Conservation (phyloP, 2,113 vertebrate species). For the Tringa solitaria region DNA sequence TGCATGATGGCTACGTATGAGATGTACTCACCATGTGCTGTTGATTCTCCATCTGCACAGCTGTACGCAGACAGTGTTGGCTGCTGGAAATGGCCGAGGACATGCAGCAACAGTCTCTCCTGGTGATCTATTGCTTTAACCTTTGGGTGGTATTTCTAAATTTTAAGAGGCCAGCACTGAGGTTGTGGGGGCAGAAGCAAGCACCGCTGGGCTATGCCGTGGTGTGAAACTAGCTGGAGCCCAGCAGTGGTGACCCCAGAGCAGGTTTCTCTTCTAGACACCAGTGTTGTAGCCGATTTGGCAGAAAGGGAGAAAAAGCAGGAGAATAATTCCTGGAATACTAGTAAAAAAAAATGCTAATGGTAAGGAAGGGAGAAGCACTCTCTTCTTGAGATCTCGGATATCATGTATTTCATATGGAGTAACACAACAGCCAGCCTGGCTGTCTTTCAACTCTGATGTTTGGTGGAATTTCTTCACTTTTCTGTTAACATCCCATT, state of each 20-base stretch:
- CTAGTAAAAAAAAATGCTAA: neutral
- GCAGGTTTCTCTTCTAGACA: neutral
- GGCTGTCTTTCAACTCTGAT: neutral
- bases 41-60: neutral
- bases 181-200: neutral
- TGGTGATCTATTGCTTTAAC: neutral
- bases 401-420: neutral
- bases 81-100: neutral
- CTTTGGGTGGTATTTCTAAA: neutral
- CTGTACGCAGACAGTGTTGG: neutral
- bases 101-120: neutral
- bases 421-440: neutral
- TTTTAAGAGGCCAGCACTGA: neutral
- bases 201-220: fast-evolving
- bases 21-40: neutral
- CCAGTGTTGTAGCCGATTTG: neutral
- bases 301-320: neutral
- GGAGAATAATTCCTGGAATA: neutral
- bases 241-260: neutral
- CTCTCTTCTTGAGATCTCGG: neutral
- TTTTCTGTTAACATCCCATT: neutral
- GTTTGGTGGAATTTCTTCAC: neutral
- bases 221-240: neutral
- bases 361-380: neutral
- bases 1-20: neutral